Base-by-base conservation (phyloP, 1,140 invertebrate species). In the Drosophila ogumai region DNA sequence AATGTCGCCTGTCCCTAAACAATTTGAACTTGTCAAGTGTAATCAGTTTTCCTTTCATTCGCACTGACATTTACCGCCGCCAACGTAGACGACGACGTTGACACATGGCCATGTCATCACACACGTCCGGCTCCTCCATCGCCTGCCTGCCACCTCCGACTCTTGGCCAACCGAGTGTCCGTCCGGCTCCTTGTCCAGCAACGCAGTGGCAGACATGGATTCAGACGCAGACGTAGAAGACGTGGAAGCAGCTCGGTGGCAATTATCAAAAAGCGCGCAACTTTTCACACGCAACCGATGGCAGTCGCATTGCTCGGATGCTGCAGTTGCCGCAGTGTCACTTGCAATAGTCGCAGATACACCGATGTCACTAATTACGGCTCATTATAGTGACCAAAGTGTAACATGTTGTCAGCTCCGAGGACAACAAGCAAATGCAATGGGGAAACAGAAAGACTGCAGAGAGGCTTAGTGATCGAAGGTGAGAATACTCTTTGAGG, bases 371-470 rank as follows among this genome's bases (percentile, higher is more conserved):
- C 85, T 90, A 90, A 90, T 90, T 90, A 90, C 85, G 85, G 78
- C 85, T 90, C 85, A 90, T 90, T 90, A 90, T 90, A 79, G 85
- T 90, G 85, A 90, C 85, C 85, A 90, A 90, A 90, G 85, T 90
- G 85, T 90, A 90, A 79, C 85, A 90, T 90, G 85, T 90, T 90
- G 85, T 90, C 85, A 90, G 77, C 77, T 68, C 10, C 66, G 85
- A 90, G 76, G 80, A 88, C 73, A 78, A 55, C 80, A 74, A 66
- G 65, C 65, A 44, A 49, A 65, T 68, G 60, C 22, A 65, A 22
- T 52, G 46, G 10, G 59, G 19, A 65, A 40, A 43, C 32, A 28
- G 31, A 9, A 13, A 36, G n/a, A 19, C n/a, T 28, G 15, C 0
- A 1, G 28, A 3, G 3, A 13, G 3, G 2, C 15, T 17, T 7